Conservation (phyloP, 2,797 vertebrate species). For the Epinephelus awoara region DNA sequence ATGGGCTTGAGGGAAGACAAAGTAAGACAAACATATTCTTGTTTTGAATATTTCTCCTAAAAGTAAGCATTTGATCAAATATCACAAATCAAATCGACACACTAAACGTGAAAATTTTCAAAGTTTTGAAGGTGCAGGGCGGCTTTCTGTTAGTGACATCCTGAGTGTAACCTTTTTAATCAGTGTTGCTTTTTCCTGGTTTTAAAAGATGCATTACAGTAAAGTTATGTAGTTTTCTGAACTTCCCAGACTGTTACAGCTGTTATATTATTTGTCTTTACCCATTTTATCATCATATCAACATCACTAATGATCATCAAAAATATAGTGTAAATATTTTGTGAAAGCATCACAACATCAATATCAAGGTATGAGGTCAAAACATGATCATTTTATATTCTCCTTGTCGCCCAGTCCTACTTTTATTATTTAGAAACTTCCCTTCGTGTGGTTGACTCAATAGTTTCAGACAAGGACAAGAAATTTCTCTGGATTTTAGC, state of each 20-base stretch:
- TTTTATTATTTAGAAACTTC: background rate
- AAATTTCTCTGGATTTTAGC: conserved; percentile 10
- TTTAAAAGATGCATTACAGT: no score
- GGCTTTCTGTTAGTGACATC: conserved; percentile 4
- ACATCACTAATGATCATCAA: no score
- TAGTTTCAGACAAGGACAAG: conserved; percentile 10
- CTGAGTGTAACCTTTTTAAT: background rate
- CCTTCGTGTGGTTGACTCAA: background rate
- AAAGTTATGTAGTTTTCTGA: no score
- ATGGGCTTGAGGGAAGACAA: background rate
- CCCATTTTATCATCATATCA: no score
- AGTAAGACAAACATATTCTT: background rate
- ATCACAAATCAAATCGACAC: background rate
- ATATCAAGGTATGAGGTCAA: no score
- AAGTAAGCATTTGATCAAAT: background rate
- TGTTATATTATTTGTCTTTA: no score
- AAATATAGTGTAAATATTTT: no score
- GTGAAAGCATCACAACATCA: no score
- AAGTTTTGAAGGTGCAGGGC: background rate
- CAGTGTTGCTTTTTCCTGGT: no score
- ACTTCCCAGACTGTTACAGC: no score
- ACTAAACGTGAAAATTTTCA: background rate
- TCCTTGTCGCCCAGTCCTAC: no score
- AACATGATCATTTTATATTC: no score
- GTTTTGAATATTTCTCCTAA: background rate